Conservation (phyloP, 2,888 invertebrate genomes). For the Tanypteryx hageni region DNA sequence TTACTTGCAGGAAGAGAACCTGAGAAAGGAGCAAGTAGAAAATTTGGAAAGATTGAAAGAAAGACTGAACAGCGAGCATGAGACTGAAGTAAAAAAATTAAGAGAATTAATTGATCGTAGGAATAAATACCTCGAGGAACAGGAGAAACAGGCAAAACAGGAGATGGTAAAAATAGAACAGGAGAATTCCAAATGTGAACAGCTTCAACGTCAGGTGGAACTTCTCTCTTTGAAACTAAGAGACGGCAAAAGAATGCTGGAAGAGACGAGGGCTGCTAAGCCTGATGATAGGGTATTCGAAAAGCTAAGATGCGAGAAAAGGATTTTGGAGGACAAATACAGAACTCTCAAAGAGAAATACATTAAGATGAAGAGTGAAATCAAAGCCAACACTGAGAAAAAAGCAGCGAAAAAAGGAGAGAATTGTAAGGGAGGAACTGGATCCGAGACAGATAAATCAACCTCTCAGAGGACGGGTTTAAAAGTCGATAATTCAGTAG, state of each 20-base stretch:
- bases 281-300: slow-evolving; percentile 76
- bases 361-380: slow-evolving; percentile 86
- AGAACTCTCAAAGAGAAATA: slow-evolving; percentile 89
- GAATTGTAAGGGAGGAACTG: slow-evolving; percentile 78
- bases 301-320: slow-evolving; percentile 83
- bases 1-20: slow-evolving; percentile 78
- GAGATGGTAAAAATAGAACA: slow-evolving; percentile 74
- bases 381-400: slow-evolving; percentile 86
- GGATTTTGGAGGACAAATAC: slow-evolving; percentile 87
- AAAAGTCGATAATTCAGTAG: not conserved
- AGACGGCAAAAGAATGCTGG: slow-evolving; percentile 68
- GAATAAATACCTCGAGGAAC: slow-evolving; percentile 74
- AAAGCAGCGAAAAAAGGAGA: slow-evolving; percentile 80
- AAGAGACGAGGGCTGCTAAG: slow-evolving; percentile 65
- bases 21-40: slow-evolving; percentile 69
- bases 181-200: slow-evolving; percentile 70
- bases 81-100: slow-evolving; percentile 67
- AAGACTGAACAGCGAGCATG: slow-evolving; percentile 75
- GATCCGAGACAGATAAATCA: slow-evolving; percentile 88
- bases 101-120: slow-evolving; percentile 65
- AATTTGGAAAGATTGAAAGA: slow-evolving; percentile 81
- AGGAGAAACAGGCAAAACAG: slow-evolving; percentile 77
- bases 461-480: slow-evolving; percentile 76
- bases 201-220: slow-evolving; percentile 75
- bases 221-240: slow-evolving; percentile 75